Percentiles rank a stretch among this genome's conserved stretches.
phyloP scores from a whole-genome alignment of 1,140 invertebrate genomes.

The Thaumatotibia leucotreta region DNA sequence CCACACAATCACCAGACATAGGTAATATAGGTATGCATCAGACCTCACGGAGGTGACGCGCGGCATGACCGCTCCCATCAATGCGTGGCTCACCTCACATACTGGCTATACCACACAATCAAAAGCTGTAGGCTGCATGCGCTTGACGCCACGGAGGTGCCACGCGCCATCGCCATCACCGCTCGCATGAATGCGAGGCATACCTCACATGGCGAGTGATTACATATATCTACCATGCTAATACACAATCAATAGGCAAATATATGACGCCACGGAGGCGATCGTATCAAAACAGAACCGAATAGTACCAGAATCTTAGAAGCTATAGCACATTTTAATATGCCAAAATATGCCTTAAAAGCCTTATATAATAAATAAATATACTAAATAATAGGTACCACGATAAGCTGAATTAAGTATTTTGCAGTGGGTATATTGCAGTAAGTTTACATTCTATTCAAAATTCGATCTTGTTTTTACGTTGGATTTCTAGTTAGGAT shows the following conservation, averaged over 20 bases:
- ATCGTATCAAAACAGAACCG: no score
- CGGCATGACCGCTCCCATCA: conserved; percentile 72
- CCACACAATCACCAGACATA: no score
- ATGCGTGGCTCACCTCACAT: conserved; percentile 75
- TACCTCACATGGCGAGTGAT: neutral
- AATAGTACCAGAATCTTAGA: no score
- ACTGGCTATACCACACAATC: conserved; percentile 44
- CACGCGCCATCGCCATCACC: conserved; percentile 71
- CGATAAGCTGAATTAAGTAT: no score
- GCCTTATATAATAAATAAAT: no score
- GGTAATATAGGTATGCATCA: conserved; percentile 63
- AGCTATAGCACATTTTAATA: no score
- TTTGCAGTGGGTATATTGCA: no score
- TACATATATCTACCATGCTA: neutral
- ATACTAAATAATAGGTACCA: no score
- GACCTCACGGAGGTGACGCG: conserved; percentile 76
- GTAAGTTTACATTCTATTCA: neutral
- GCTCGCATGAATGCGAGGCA: no score
- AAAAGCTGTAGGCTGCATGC: conserved; percentile 11
- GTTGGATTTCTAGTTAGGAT: neutral
- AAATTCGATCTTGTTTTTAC: neutral
- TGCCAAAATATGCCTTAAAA: no score
- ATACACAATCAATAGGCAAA: no score
- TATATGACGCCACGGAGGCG: no score
- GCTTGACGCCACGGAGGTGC: conserved; percentile 74